Evolutionary conservation across 2,888 invertebrate genomes (phyloP).

Genomic region (Watsonalla binaria): DNA sequence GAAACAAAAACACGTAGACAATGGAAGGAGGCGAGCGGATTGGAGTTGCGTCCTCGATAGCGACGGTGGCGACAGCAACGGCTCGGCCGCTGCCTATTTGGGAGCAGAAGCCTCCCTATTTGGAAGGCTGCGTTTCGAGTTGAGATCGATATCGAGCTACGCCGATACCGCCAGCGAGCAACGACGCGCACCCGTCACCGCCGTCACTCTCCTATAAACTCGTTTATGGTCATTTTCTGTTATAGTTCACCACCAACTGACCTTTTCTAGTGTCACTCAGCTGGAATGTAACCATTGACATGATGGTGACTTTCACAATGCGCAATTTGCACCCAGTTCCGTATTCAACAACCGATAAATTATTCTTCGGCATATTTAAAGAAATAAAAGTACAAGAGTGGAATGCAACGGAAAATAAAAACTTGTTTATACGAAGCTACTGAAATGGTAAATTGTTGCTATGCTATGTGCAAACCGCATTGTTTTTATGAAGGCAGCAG

Average conservation of each 20-base stretch:
- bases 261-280: not conserved
- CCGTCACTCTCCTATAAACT: constrained; percentile 49
- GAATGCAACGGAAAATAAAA: not conserved
- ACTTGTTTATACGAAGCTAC: not conserved
- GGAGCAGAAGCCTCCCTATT: constrained; percentile 64
- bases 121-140: constrained; percentile 73
- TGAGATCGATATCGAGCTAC: constrained; percentile 58
- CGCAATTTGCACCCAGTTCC: not conserved
- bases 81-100: constrained; percentile 65
- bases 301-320: not conserved
- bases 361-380: not conserved
- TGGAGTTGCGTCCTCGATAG: constrained; percentile 60
- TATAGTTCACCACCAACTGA: constrained; percentile 17
- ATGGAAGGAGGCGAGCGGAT: constrained; percentile 57
- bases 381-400: not conserved
- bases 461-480: not conserved
- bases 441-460: not conserved
- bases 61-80: constrained; percentile 33
- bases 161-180: constrained; percentile 13
- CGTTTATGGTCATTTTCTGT: constrained; percentile 42
- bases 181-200: constrained; percentile 46
- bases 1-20: constrained; percentile 58
- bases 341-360: not conserved
- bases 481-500: not conserved
- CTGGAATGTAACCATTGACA: not conserved